Percentiles rank a stretch among this genome's conserved stretches.
These are phyloP conservation scores for Gymnopithys bicolor DNA, from an alignment of 2,797 vertebrate genomes.

Conservation along the genomic window DNA sequence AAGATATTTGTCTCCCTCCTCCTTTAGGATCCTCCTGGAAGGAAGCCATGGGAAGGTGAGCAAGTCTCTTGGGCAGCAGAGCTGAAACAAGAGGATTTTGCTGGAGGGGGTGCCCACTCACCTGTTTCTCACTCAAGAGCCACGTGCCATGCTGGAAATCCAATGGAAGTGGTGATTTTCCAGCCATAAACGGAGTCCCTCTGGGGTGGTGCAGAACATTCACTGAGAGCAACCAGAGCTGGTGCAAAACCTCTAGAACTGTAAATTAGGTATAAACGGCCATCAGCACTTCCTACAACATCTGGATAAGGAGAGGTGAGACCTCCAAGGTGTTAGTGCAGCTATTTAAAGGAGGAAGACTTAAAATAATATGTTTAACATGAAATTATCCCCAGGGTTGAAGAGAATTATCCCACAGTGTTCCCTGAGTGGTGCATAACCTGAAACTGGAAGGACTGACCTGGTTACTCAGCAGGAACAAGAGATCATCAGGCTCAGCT, in stretches of 20 bases:
- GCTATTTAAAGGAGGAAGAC: neutral
- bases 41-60: neutral
- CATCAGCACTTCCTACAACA: neutral
- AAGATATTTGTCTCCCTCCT: neutral
- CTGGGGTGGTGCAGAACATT: neutral
- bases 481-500: neutral
- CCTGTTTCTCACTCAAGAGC: neutral
- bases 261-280: neutral
- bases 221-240: neutral
- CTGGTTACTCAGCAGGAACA: neutral
- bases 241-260: neutral
- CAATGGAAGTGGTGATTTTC: neutral
- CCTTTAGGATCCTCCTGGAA: neutral
- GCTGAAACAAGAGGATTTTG: neutral
- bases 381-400: neutral
- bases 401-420: neutral
- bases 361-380: neutral
- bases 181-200: neutral
- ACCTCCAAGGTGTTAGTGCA: neutral
- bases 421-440: neutral
- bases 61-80: neutral
- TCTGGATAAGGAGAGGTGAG: accelerated
- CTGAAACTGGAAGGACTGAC: neutral
- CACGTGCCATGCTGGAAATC: neutral
- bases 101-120: neutral